Evolutionary conservation across 1,140 invertebrate genomes (phyloP).

Genomic region (Hermetia illucens): DNA sequence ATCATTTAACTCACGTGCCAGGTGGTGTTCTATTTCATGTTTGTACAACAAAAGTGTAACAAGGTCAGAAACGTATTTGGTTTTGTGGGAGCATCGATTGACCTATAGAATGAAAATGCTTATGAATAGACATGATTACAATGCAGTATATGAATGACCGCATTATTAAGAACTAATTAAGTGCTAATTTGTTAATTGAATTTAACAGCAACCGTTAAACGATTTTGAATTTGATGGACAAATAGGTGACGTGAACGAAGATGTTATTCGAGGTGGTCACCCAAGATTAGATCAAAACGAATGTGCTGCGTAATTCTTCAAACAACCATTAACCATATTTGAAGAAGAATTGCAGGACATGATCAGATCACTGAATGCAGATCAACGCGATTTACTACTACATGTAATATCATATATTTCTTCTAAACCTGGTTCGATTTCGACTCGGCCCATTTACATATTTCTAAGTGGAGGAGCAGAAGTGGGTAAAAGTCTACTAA

Average conservation of each 20-base stretch:
- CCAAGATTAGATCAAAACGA: background rate
- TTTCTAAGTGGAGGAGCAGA: background rate
- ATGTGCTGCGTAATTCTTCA: background rate
- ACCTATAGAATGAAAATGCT: too few species aligned
- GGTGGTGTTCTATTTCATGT: too few species aligned
- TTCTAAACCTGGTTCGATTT: background rate
- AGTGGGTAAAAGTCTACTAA: background rate
- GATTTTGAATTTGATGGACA: background rate
- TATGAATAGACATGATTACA: too few species aligned
- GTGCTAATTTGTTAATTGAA: too few species aligned
- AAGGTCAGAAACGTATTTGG: too few species aligned
- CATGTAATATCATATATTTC: background rate
- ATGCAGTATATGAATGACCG: too few species aligned
- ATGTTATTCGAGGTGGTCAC: background rate
- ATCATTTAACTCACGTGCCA: too few species aligned
- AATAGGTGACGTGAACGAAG: background rate
- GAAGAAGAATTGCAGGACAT: background rate
- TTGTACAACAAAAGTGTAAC: too few species aligned
- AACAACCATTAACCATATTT: background rate
- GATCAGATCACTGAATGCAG: background rate
- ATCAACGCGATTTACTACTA: background rate
- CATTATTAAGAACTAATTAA: too few species aligned
- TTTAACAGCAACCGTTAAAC: background rate
- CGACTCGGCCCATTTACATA: background rate
- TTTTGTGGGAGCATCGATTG: too few species aligned